Evolutionary conservation across 2,888 invertebrate species (phyloP).

Genomic region (Auanema freiburgensis): DNA sequence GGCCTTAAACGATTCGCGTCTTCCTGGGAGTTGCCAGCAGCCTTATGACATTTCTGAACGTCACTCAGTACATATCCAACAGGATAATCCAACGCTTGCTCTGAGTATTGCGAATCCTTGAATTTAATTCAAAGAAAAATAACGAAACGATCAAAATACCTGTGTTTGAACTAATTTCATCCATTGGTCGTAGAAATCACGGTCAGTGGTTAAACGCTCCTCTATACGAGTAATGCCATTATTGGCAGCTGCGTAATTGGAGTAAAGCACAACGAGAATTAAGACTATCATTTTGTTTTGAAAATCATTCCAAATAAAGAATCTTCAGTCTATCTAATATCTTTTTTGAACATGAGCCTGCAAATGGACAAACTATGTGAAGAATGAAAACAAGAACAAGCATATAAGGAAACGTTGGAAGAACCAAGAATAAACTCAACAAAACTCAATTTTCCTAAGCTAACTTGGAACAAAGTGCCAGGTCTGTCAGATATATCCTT

Average conservation of each 20-base stretch:
- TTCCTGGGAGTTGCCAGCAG: constrained; percentile 12
- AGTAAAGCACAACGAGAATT: too few species aligned
- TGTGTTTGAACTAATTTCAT: constrained; percentile 45
- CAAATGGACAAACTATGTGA: too few species aligned
- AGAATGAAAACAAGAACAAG: too few species aligned
- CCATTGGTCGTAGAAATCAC: constrained; percentile 47
- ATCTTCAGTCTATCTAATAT: too few species aligned
- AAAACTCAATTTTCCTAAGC: too few species aligned
- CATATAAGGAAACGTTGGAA: too few species aligned
- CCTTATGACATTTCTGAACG: constrained; percentile 22
- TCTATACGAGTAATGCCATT: constrained; percentile 36
- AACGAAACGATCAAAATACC: constrained; percentile 19
- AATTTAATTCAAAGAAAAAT: constrained; percentile 5
- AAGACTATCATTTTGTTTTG: too few species aligned
- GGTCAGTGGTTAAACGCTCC: constrained; percentile 44
- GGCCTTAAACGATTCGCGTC: constrained; percentile 25
- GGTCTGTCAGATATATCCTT: too few species aligned
- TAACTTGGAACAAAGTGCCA: too few species aligned
- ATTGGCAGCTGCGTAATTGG: constrained; percentile 17
- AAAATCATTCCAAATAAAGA: too few species aligned
- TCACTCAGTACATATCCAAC: constrained; percentile 32
- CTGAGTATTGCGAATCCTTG: constrained; percentile 32
- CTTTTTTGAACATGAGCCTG: too few species aligned
- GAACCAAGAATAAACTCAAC: too few species aligned
- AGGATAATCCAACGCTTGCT: constrained; percentile 35